Base-by-base conservation (phyloP, 2,888 invertebrate genomes). In the Eubasilissa splendida region DNA sequence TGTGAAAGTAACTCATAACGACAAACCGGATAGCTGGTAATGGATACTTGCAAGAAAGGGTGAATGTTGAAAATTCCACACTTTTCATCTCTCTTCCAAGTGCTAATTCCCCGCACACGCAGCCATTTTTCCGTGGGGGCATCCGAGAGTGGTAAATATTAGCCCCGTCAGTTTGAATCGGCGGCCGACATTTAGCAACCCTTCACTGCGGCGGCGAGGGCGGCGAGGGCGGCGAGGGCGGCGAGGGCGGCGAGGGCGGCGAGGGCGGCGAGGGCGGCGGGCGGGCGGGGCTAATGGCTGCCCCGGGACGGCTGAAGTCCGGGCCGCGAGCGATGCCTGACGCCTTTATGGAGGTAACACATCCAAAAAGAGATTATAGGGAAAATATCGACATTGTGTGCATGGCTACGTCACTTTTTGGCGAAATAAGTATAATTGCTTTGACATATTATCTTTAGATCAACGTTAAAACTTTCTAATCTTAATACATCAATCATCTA, bases 341-440 rank as follows among this genome's bases (percentile, higher is more conserved):
- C 71, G 58, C 56, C 31, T 73, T 58, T 73, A 56, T 58, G 7
- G 56, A 73, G 71, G 56, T 73, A 73, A 58, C 54, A 73, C 71
- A 73, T 58, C 68, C 3, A 42, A 42, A 42, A 42, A 63, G 33
- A 11, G 11, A 63, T 63, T 63, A 63, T 33, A 42, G 42, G 2
- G 12, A 63, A 33, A 9, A 63, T 63, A 63, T 63, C 22, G 9
- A 31, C 4, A 7, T 7, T 42, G 42, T 42, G 42, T 4, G 42
- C 42, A 7, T 7, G 42, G 42, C 42, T 42, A 42, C 4, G 42
- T 42, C 7, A 42, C 42, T 7, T 42, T 4, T 42, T 1, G 0
- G 22, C 42, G 42, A 7, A 42, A 42, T 42, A 5, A 42, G 42
- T 2, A 1, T 42, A 42, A 42, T 42, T 42, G 4, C 42, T 5